Evolutionary conservation across 2,797 vertebrate species (phyloP), one percentile per base, ranked within the genome.

Genomic region (Remorina albescens): DNA sequence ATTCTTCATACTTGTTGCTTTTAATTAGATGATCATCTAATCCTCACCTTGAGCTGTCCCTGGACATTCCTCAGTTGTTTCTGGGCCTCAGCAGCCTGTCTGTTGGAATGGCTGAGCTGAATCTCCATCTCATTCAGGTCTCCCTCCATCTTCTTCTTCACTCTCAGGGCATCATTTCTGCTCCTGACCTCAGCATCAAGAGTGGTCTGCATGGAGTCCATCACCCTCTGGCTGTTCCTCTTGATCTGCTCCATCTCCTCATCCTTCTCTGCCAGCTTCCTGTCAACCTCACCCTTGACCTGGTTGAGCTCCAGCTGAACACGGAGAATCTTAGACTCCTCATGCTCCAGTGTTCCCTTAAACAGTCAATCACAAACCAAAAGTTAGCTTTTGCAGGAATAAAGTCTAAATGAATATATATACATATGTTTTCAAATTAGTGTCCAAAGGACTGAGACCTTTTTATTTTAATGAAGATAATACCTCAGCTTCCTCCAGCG

Each of bases 231-330:
- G 81, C 94, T 95, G 83, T 96, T 97, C 74, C 95, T 95, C 90
- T 97, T 97, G 62, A 97, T 92, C 88, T 97, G 96, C 2, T 97
- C 95, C 0, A 96, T 96, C 90, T 98, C 96, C 67, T 98, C 96
- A 6, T 97, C 96, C 83, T 97, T 98, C 89, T 98, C 97, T 4
- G 95, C 90, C 37, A 95, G 57, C 71, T 94, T 97, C 58, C 94
- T 93, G 67, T 98, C 96, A 28, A 97, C 80, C 71, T 97, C 96
- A 32, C 95, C 86, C 77, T 97, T 98, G 42, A 97, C 84, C 67
- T 98, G 96, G 78, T 88, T 97, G 66, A 98, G 89, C 71, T 97
- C 97, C 39, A 98, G 94, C 62, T 98, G 96, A 44, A 96, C 68
- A 10, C 93, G 92, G 55, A 97, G 86, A 62, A 97, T 96, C 91